A percentile compares a stretch with the other conserved stretches of the same genome.
phyloP scores from a whole-genome alignment of 2,797 vertebrate genomes.

The Halcyon leucocephala region DNA sequence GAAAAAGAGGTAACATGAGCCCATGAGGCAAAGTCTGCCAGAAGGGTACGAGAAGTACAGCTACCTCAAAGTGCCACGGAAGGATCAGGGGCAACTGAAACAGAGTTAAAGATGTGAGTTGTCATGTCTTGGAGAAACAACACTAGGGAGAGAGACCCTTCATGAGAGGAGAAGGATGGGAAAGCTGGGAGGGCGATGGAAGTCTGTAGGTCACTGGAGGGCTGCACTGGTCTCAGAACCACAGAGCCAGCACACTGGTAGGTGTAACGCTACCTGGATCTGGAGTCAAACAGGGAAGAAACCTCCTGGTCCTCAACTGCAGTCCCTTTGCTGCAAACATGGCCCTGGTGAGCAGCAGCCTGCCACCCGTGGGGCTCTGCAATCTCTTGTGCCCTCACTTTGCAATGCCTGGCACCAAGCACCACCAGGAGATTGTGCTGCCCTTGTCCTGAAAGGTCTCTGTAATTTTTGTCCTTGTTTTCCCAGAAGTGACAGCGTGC shows the following conservation, averaged over 20 bases:
- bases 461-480: neutral
- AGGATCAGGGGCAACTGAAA: neutral
- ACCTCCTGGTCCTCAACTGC: fast-evolving
- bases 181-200: neutral
- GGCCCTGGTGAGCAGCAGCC: neutral
- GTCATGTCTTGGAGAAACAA: neutral
- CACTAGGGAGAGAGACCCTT: neutral
- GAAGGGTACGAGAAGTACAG: neutral
- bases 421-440: neutral
- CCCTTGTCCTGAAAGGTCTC: neutral
- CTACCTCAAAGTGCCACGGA: neutral
- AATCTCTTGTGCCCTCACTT: fast-evolving
- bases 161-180: neutral
- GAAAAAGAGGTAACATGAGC: neutral
- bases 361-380: neutral
- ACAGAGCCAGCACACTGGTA: neutral
- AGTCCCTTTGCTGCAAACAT: neutral
- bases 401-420: neutral
- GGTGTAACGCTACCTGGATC: neutral
- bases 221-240: neutral
- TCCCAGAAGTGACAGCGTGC: neutral
- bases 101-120: neutral
- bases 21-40: neutral
- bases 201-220: neutral
- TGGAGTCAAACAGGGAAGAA: neutral